Conservation (phyloP, 2,113 vertebrate species). For the Herpetotheres cachinnans region DNA sequence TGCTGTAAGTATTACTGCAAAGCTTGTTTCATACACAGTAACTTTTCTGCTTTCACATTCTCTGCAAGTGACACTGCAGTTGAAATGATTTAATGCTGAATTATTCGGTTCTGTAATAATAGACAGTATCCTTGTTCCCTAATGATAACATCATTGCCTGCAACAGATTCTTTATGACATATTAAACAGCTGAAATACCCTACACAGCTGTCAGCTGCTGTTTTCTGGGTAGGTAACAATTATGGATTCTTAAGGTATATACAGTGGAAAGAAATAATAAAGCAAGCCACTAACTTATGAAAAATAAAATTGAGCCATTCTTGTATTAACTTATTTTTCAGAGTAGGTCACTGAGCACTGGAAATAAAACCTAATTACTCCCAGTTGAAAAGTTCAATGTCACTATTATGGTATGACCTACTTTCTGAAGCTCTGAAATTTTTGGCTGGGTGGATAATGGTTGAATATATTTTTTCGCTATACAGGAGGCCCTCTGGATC, state of each 20-base stretch:
- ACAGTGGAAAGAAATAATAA: constrained; percentile 12
- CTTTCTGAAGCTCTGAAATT: constrained; percentile 58
- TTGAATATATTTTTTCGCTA: constrained; percentile 5
- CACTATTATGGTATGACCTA: constrained; percentile 68
- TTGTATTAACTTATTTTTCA: constrained; percentile 60
- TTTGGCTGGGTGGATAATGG: constrained; percentile 18
- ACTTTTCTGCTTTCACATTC: background rate
- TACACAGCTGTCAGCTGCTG: constrained; percentile 14
- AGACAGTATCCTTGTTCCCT: constrained; percentile 2
- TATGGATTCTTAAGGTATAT: constrained; percentile 42
- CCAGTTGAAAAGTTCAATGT: constrained; percentile 75
- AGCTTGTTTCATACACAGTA: background rate
- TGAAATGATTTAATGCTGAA: constrained; percentile 34
- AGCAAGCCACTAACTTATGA: constrained; percentile 14
- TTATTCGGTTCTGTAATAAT: constrained; percentile 14
- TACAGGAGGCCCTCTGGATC: background rate
- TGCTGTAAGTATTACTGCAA: background rate
- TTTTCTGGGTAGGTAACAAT: constrained; percentile 40
- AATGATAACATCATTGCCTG: constrained; percentile 36
- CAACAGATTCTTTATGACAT: constrained; percentile 41
- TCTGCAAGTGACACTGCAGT: background rate
- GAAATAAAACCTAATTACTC: constrained; percentile 78
- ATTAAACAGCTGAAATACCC: background rate
- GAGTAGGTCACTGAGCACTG: constrained; percentile 71
- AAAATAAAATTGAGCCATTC: constrained; percentile 19